A percentile compares a stretch with the other conserved stretches of the same genome.
Conservation (phyloP, 2,797 vertebrate genomes). For the Sebastes miniatus region DNA sequence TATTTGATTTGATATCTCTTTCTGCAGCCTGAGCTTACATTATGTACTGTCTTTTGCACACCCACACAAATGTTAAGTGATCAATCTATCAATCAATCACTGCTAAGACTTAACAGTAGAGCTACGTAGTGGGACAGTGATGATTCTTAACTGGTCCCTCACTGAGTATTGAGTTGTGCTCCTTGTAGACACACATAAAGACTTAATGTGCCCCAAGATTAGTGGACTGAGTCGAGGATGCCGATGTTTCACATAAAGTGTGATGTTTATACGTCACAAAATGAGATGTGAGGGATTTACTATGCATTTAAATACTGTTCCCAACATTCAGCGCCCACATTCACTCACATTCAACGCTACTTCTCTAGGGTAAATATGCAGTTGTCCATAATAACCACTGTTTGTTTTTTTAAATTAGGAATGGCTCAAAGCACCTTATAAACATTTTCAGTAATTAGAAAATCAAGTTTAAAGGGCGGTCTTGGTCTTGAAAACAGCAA, state of each 20-base stretch:
- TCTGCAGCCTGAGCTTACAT: conserved; percentile 21
- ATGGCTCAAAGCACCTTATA: conserved; percentile 78
- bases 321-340: conserved; percentile 52
- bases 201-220: conserved; percentile 25
- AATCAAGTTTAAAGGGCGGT: conserved; percentile 74
- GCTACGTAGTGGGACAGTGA: conserved; percentile 2
- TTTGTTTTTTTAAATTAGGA: conserved; percentile 55
- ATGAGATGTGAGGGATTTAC: conserved; percentile 27
- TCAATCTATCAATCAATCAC: not conserved
- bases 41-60: conserved; percentile 7
- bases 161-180: conserved; percentile 72
- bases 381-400: conserved; percentile 27
- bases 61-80: conserved; percentile 9
- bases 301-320: conserved; percentile 37
- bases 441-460: conserved; percentile 61
- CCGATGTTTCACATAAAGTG: conserved; percentile 29
- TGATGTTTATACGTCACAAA: conserved; percentile 9
- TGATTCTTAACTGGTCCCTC: conserved; percentile 40
- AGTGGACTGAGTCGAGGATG: conserved; percentile 29
- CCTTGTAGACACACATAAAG: conserved; percentile 48
- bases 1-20: not conserved
- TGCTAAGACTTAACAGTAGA: conserved; percentile 9
- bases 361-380: conserved; percentile 44
- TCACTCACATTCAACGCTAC: conserved; percentile 55
- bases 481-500: conserved; percentile 56